phyloP scores from a whole-genome alignment of 2,113 vertebrate genomes.

The Probosciger aterrimus region DNA sequence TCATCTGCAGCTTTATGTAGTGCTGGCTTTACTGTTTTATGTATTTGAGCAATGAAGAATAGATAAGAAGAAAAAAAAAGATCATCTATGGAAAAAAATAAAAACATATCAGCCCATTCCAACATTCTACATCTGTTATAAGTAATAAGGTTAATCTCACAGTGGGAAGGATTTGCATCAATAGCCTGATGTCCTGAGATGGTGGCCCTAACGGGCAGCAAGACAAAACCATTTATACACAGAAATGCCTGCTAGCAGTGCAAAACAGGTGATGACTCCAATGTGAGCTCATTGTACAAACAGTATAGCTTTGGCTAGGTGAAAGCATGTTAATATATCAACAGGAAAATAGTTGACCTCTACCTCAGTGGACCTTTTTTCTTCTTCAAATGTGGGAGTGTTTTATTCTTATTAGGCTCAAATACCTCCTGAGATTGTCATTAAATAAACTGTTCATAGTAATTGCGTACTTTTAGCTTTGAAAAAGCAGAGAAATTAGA shows the following conservation, averaged over 20 bases:
- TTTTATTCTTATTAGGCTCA: background rate
- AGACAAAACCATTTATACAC: conserved; percentile 13
- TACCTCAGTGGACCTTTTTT: background rate
- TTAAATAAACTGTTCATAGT: background rate
- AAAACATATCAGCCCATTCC: background rate
- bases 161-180: background rate
- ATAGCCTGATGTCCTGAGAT: background rate
- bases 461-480: background rate
- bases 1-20: background rate
- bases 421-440: background rate
- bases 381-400: background rate
- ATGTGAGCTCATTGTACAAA: background rate
- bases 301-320: background rate
- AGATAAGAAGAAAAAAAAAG: background rate
- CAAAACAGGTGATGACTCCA: background rate
- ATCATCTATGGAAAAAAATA: background rate
- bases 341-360: background rate
- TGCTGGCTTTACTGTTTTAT: background rate
- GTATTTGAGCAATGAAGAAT: background rate
- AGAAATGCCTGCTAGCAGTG: background rate
- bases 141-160: background rate
- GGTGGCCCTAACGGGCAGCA: conserved; percentile 1
- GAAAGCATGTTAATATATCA: background rate
- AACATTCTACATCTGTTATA: background rate
- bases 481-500: background rate